These are phyloP conservation scores for Leptocoma aspasia DNA, from an alignment of 2,113 vertebrate genomes.

Conservation along the genomic window DNA sequence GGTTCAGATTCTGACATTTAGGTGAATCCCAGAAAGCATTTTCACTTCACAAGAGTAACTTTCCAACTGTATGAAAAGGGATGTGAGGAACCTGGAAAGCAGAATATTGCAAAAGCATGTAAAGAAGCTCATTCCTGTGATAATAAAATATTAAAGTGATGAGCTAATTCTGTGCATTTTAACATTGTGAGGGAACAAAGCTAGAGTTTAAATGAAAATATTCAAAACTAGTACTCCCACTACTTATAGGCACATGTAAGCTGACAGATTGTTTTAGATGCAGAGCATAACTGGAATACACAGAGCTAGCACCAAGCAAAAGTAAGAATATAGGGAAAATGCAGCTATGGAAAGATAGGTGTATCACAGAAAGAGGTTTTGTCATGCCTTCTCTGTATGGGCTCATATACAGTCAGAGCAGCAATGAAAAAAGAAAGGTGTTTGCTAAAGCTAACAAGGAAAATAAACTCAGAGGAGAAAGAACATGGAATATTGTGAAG, in stretches of 20 bases:
- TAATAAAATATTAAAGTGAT: background rate
- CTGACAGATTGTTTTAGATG: background rate
- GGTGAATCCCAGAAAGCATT: background rate
- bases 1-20: background rate
- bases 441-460: background rate
- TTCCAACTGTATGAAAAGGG: background rate
- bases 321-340: background rate
- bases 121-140: background rate
- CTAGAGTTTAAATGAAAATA: background rate
- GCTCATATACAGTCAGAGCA: background rate
- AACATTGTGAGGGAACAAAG: background rate
- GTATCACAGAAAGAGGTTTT: background rate
- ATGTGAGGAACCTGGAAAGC: background rate
- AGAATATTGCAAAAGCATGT: background rate
- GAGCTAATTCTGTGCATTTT: background rate
- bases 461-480: background rate
- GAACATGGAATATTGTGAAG: background rate
- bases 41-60: background rate
- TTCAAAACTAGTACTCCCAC: background rate
- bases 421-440: background rate
- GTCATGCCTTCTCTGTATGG: background rate
- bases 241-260: background rate
- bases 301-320: background rate
- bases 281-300: background rate
- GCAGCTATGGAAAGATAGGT: background rate